Base-by-base conservation (phyloP, 2,113 vertebrate species). In the Pseudopipra pipra region DNA sequence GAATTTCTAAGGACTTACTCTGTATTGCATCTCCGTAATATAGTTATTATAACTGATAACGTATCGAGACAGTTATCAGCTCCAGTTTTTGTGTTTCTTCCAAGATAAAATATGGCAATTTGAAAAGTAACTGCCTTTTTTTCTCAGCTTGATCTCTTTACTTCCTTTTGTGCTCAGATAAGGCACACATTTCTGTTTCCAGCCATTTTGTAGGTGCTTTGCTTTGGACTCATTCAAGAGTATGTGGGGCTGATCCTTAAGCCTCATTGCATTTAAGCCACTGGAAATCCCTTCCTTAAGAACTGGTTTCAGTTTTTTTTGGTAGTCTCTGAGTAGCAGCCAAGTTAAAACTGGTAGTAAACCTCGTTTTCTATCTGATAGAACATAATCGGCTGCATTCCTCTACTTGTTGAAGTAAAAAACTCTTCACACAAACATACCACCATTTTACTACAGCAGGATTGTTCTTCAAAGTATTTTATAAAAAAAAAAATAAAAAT, bases 71-170 rank as follows among this genome's bases (percentile, higher is more conserved):
- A 87, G 67, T 95, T 87, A 93, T 91, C 93, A 80, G 73, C 91
- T 91, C 72, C 75, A 66, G 63, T n/a, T 88, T 83, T 87, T 86
- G 54, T 91, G 35, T 90, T 89, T 66, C 86, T 77, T 76, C 49
- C 43, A 78, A 92, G 93, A 91, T 83, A 89, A 90, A 95, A 90
- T 24, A 93, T 54, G 86, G 47, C 63, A 86, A 54, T 77, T 94
- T 66, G 72, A 83, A 90, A 93, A 94, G 63, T 54, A 87, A 71
- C 67, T 92, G 52, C 55, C 8, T 80, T 70, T 78, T 94, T 93
- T 92, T 31, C 74, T 54, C 67, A 74, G 43, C 41, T 89, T 85
- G 82, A 76, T 79, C 68, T 84, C 56, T 95, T 63, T 54, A 37
- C 49, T 93, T 95, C 22, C 31, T 80, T 67, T 74, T 91, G 12